Base-by-base conservation (phyloP, 2,113 vertebrate genomes). In the Maccullochella peelii region DNA sequence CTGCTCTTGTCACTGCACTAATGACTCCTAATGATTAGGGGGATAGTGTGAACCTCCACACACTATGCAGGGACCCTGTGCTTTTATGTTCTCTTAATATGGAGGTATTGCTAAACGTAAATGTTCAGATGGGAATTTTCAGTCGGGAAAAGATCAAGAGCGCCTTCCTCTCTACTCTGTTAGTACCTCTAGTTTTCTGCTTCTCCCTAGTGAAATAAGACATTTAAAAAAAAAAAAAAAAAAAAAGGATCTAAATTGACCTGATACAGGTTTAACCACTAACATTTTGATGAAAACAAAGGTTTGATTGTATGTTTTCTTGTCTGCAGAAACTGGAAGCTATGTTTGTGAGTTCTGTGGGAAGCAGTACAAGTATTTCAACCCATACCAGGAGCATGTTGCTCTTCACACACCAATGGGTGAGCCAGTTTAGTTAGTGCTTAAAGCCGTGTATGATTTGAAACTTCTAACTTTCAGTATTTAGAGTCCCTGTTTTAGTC, bases 311-410 rank as follows among this genome's bases (percentile, higher is more conserved):
- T 88, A 73, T 82, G 16, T 88, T 75, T 70, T 89, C 69, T 91
- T 61, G n/a, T 90, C 59, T 84, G 50, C 94, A 99, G 98, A 99
- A 96, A 99, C 98, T 0, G 98, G 98, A 87, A 98, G 97, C 92
- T 99, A 99, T 77, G 97, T 97, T 38, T 99, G 98, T 77, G 98
- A 99, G 87, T 99, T 97, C 93, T 99, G 98, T 33, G 98, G 98
- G 83, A 99, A 99, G 90, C 98, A 99, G 95, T 99, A 99, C 95
- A 99, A 99, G 90, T 99, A 99, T 93, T 99, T 99, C 94, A 99
- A 98, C 62, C 98, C 98, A 1, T 99, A 99, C 95, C 98, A 99
- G 93, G 98, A 99, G 85, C 98, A 99, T 0, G 98, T 99, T 88
- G 98, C 98, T 6, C 96, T 99, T 84, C 98, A 99, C 1, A 96